Evolutionary conservation across 1,140 invertebrate genomes (phyloP).

Genomic region (Drosophila neocordata): DNA sequence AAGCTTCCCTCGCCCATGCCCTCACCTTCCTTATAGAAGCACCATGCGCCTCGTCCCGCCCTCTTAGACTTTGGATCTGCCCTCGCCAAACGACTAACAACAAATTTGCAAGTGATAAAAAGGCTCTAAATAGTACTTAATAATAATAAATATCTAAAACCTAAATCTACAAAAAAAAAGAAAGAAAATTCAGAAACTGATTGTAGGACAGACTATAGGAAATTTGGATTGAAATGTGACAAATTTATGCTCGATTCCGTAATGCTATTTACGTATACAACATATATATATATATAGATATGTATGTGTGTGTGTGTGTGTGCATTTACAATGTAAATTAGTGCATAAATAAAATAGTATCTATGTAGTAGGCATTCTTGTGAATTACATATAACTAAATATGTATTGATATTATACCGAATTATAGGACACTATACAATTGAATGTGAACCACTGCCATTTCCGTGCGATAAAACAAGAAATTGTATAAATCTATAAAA

Average conservation of each 20-base stretch:
- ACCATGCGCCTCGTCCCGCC: not conserved
- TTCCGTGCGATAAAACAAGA: constrained; percentile 52
- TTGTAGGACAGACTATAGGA: constrained; percentile 46
- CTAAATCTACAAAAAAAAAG: constrained; percentile 43
- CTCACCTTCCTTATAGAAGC: too few relatives aligned
- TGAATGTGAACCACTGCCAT: constrained; percentile 76
- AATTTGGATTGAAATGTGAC: constrained; percentile 38
- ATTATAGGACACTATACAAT: constrained; percentile 67
- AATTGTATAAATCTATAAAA: not conserved
- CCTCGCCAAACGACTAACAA: constrained; percentile 62
- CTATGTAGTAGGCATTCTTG: constrained; percentile 50
- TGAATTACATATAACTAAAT: constrained; percentile 33
- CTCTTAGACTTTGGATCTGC: constrained; percentile 39
- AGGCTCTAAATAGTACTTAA: constrained; percentile 75
- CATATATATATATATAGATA: not conserved
- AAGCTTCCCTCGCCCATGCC: not conserved
- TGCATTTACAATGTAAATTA: constrained; percentile 77
- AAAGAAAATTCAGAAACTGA: constrained; percentile 48
- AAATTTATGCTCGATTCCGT: constrained; percentile 37
- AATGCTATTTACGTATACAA: constrained; percentile 50
- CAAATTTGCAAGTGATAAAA: constrained; percentile 78
- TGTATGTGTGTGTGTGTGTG: constrained; percentile 13
- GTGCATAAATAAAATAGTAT: constrained; percentile 61
- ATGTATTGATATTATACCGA: constrained; percentile 45
- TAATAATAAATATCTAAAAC: constrained; percentile 20